Evolutionary conservation across 2,113 vertebrate species (phyloP), one percentile per base, ranked within the genome.

Genomic region (Bubo bubo): DNA sequence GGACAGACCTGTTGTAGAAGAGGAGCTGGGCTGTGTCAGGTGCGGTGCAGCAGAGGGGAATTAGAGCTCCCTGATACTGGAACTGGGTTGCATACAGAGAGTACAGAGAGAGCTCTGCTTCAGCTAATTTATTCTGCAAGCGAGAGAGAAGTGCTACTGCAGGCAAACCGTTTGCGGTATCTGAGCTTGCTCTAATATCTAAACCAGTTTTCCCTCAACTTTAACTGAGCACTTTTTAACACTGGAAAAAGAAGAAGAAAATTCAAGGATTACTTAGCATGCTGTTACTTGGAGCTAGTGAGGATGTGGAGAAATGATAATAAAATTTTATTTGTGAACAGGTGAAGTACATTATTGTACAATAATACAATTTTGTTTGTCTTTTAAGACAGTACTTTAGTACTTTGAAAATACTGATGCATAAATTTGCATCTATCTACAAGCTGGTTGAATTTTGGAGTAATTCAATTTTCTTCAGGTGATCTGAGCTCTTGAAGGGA

Each of bases 161-260:
- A 47, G 63, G 30, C 43, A 52, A 8, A 19, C 47, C 32, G 34
- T 41, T 79, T 9, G 50, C 0, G 0, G 2, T 39, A 26, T 47
- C 83, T 76, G 72, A 86, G 58, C 67, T 55, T 60, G 28, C 63
- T 90, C 12, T 30, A 6, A 18, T 43, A 34, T 11, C 74, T 63
- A 52, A 58, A 7, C 39, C 19, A 4, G 50, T 35, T 49, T 35
- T 8, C 30, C 22, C 6, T 34, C 66, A 39, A 34, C 14, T 76
- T 9, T 2, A 62, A 67, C 26, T 7, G 5, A 77, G 45, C 4
- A 1, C 59, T 83, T 74, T 0, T 0, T 50, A 55, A 47, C 26
- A 3, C 4, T 50, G 64, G n/a, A 50, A 88, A 56, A 71, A 73
- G 37, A 28, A 49, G 41, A 34, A 32, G 47, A 37, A 56, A 52